Evolutionary conservation across 2,113 vertebrate species (phyloP).

Genomic region (Grallaria varia): DNA sequence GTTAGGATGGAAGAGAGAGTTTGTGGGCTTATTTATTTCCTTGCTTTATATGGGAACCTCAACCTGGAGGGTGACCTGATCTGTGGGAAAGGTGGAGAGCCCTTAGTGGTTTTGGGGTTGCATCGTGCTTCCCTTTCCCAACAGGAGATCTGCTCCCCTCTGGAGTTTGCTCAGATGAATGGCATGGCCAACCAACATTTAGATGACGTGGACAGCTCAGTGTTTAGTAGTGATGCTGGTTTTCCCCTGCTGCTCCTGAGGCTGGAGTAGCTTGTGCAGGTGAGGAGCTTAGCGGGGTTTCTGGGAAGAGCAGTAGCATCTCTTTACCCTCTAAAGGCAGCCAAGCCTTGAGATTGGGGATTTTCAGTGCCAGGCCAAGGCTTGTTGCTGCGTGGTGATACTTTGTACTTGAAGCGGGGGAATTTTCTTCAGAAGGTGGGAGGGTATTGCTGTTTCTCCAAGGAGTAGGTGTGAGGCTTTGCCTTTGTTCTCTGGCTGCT

Average conservation of each 20-base stretch:
- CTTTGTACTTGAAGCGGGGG: neutral
- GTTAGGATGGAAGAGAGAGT: neutral
- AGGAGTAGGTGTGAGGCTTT: neutral
- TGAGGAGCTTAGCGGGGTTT: neutral
- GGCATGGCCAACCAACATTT: neutral
- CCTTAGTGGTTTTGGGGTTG: neutral
- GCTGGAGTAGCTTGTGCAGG: neutral
- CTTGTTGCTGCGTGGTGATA: neutral
- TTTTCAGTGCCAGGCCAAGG: neutral
- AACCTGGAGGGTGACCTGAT: neutral
- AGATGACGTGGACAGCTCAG: neutral
- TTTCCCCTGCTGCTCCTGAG: neutral
- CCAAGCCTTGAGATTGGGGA: neutral
- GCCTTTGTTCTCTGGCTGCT: neutral
- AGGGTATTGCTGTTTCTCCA: neutral
- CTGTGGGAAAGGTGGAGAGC: rapidly evolving
- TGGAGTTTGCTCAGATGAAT: neutral
- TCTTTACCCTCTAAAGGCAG: neutral
- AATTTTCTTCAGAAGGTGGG: neutral
- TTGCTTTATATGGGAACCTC: neutral
- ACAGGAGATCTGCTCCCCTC: rapidly evolving
- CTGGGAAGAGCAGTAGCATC: neutral
- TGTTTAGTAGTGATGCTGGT: neutral
- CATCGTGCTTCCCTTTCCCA: neutral
- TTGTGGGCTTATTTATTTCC: neutral